Percentiles rank a stretch among this genome's conserved stretches.
phyloP scores from a whole-genome alignment of 2,113 vertebrate species.

The Megaleporinus macrocephalus region DNA sequence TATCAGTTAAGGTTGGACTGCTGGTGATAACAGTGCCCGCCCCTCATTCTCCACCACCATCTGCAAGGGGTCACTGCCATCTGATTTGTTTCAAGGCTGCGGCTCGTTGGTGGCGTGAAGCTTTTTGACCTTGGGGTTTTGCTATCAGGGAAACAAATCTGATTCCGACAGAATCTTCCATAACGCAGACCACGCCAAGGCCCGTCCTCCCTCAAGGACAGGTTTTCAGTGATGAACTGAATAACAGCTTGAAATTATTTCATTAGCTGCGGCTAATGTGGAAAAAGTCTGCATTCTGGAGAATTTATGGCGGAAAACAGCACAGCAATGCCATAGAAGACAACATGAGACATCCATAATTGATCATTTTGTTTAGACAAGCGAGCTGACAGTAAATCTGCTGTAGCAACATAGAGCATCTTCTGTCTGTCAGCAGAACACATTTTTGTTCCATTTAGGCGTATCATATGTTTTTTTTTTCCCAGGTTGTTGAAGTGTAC shows the following conservation, averaged over 20 bases:
- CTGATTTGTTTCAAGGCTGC: constrained; percentile 51
- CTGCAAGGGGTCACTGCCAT: constrained; percentile 33
- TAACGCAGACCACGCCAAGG: not conserved
- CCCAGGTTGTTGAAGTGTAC: constrained; percentile 8
- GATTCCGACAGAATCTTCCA: not conserved
- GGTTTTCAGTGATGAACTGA: not conserved
- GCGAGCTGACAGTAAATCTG: constrained; percentile 37
- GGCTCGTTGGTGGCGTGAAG: not conserved
- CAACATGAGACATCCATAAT: constrained; percentile 33
- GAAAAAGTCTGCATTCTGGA: not conserved
- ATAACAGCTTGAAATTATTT: constrained; percentile 17
- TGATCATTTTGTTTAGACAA: constrained; percentile 42
- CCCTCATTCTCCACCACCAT: no score
- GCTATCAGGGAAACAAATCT: constrained; percentile 31
- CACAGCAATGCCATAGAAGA: constrained; percentile 5
- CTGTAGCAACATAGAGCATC: constrained; percentile 13
- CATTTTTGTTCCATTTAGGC: constrained; percentile 40
- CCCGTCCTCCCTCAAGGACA: not conserved
- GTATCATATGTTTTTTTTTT: not conserved
- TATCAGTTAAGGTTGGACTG: constrained; percentile 28
- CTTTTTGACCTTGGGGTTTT: constrained; percentile 18
- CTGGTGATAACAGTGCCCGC: constrained; percentile 26
- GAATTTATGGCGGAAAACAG: constrained; percentile 5
- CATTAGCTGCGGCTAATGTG: not conserved
- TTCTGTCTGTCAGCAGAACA: constrained; percentile 29